Base-by-base conservation (phyloP, 1,140 invertebrate genomes). In the Drosophila varians region DNA sequence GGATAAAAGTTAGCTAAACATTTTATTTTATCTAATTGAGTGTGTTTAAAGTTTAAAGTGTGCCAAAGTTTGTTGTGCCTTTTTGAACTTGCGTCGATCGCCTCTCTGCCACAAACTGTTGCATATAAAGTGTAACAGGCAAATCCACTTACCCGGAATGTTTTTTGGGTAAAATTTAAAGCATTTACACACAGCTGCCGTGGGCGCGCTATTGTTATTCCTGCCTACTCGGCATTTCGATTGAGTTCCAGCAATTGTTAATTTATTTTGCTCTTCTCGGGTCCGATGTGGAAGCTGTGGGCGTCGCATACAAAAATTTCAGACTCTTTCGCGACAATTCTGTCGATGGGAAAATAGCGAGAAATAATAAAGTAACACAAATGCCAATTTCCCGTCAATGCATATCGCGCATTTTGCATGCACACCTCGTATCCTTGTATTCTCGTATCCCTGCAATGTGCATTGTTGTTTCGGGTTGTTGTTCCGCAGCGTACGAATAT, bases 21-120 rank as follows among this genome's bases (percentile, higher is more conserved):
- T 86, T 86, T 86, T 80, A 86, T 86, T 80, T 74, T 86, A 86
- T 86, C 80, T 87, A 80, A 86, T 86, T 86, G 82, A 86, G 80
- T 87, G 80, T 86, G 80, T 87, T 86, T 87, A 86, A 87, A 86
- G 72, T 84, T 87, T 86, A 84, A 84, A 84, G 79, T 80, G 77
- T 77, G 82, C 82, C 73, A 77, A 87, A 82, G 74, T 77, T 88
- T 76, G 65, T 61, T 74, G 65, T 80, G 73, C 53, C 36, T 49
- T 34, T n/a, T 19, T 34, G 45, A 70, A 71, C 66, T 58, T 70
- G 34, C 28, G 38, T 57, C 51, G 65, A 58, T 57, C 45, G 52
- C 52, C 31, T 49, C 53, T 31, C 21, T 25, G 19, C 56, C 65
- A 42, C 65, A 75, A 75, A 80, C 72, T 86, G 82, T 86, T 84